phyloP scores from a whole-genome alignment of 2,113 vertebrate species.

The Suncus etruscus region DNA sequence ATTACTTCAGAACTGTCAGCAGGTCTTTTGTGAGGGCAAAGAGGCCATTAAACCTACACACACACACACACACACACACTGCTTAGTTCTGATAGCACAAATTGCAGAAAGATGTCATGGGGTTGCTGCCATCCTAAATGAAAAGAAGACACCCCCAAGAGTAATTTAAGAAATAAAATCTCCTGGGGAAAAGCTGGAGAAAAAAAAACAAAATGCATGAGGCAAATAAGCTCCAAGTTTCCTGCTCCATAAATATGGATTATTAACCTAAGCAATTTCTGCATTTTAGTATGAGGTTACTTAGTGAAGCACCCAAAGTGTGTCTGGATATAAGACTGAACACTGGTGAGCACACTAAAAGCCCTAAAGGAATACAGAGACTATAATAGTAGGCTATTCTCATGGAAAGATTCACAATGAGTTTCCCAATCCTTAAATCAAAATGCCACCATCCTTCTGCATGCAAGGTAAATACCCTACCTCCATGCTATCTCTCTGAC shows the following conservation, averaged over 20 bases:
- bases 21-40: constrained; percentile 21
- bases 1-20: constrained; percentile 49
- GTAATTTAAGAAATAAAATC: constrained; percentile 15
- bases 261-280: neutral
- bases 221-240: neutral
- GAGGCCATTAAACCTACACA: constrained; percentile 45
- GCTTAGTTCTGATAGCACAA: constrained; percentile 30
- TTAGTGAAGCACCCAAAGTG: neutral
- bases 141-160: neutral
- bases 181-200: neutral
- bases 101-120: neutral
- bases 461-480: no score
- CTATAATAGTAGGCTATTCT: neutral
- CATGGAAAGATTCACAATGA: neutral
- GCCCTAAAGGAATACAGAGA: neutral
- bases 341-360: neutral
- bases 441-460: no score
- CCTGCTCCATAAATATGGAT: neutral
- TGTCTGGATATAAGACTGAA: neutral
- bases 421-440: neutral
- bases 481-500: no score
- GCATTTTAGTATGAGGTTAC: neutral
- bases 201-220: neutral
- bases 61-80: no score
- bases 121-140: neutral